These are phyloP conservation scores for Psylliodes chrysocephalus DNA, from an alignment of 2,888 invertebrate species.

Conservation along the genomic window DNA sequence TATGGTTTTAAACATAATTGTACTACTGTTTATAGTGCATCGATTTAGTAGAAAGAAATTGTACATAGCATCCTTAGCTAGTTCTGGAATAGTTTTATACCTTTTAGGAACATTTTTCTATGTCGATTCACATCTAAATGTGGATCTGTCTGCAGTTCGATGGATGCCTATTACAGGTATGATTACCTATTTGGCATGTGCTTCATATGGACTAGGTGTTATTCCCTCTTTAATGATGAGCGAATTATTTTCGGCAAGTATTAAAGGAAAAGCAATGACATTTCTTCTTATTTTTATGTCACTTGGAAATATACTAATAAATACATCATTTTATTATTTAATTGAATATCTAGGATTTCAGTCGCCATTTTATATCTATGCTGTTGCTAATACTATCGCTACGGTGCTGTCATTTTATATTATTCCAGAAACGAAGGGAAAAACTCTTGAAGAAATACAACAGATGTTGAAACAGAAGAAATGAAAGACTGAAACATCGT, in stretches of 20 bases:
- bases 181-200: constrained; percentile 50
- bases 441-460: constrained; percentile 35
- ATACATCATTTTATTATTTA: constrained; percentile 55
- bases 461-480: neutral
- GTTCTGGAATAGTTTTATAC: constrained; percentile 41
- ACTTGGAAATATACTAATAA: constrained; percentile 43
- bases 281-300: constrained; percentile 52
- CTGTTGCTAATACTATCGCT: constrained; percentile 48
- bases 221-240: constrained; percentile 55
- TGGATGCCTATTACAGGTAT: constrained; percentile 57
- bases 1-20: constrained; percentile 45
- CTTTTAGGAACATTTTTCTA: constrained; percentile 49
- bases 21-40: constrained; percentile 46
- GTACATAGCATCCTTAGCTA: constrained; percentile 47
- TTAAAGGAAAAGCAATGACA: constrained; percentile 55
- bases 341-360: constrained; percentile 52
- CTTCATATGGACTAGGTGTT: constrained; percentile 51
- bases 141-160: constrained; percentile 45
- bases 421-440: constrained; percentile 57
- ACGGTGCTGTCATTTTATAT: constrained; percentile 44
- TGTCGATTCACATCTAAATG: constrained; percentile 41
- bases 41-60: constrained; percentile 49
- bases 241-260: constrained; percentile 56
- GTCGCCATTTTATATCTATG: constrained; percentile 54
- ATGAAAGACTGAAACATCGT: neutral